Evolutionary conservation across 92 coral and sea anemone genomes (phyloP).

Genomic region (Parazoanthus swiftii): DNA sequence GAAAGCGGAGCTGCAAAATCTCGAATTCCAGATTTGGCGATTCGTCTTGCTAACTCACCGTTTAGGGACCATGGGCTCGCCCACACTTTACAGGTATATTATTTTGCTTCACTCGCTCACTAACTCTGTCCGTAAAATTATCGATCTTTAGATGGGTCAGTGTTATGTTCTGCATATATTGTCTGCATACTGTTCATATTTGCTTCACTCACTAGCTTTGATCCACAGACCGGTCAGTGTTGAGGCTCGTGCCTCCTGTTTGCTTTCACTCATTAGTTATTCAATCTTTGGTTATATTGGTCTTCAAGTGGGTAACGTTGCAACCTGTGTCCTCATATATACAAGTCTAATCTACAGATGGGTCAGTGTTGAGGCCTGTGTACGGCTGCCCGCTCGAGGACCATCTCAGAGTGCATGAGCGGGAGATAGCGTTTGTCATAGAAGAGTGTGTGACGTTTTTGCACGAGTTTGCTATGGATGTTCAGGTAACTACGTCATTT

Average conservation of each 20-base stretch:
- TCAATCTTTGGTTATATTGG: background rate
- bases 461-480: slow-evolving; percentile 76
- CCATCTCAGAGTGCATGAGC: slow-evolving; percentile 77
- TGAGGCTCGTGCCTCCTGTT: background rate
- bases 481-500: slow-evolving; percentile 57
- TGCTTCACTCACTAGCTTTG: background rate
- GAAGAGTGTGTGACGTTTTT: slow-evolving; percentile 89
- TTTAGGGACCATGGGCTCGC: too few species aligned
- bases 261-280: background rate
- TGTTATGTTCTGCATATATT: too few species aligned
- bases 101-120: too few species aligned
- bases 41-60: too few species aligned
- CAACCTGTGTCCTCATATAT: background rate
- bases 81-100: too few species aligned
- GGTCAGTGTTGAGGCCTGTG: slow-evolving; percentile 68
- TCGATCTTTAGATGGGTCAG: too few species aligned
- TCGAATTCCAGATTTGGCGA: too few species aligned
- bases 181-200: too few species aligned
- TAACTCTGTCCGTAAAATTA: too few species aligned
- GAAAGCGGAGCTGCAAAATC: too few species aligned
- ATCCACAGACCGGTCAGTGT: background rate
- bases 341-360: slow-evolving; percentile 33
- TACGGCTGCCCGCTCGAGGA: slow-evolving; percentile 91
- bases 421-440: slow-evolving; percentile 84
- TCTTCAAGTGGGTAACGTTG: background rate